Conservation (phyloP, 2,113 vertebrate species). For the Corvus hawaiiensis region DNA sequence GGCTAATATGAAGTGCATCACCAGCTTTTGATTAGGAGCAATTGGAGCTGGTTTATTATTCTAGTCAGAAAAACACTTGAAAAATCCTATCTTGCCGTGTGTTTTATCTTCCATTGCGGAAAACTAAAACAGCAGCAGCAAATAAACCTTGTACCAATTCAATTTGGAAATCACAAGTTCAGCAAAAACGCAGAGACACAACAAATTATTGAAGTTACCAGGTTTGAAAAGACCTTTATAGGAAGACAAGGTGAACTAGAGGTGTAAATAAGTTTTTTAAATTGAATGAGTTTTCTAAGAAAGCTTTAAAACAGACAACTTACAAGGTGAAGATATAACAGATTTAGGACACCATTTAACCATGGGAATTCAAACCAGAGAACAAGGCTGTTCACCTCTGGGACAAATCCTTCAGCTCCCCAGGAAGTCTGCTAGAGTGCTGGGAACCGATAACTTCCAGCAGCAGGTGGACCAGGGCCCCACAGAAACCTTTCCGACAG, state of each 20-base stretch:
- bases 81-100: not conserved
- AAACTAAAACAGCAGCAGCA: constrained; percentile 21
- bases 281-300: constrained; percentile 30
- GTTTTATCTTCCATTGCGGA: not conserved
- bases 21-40: not conserved
- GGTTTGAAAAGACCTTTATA: constrained; percentile 30
- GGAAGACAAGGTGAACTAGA: constrained; percentile 43
- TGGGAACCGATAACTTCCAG: not conserved
- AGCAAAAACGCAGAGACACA: constrained; percentile 34
- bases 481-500: not conserved
- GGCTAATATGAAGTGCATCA: not conserved
- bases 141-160: constrained; percentile 30
- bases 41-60: not conserved
- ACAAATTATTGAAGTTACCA: constrained; percentile 33
- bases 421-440: not conserved
- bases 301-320: not conserved
- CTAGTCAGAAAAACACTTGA: not conserved
- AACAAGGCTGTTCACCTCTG: not conserved
- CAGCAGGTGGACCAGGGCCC: not conserved
- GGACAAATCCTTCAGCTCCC: not conserved
- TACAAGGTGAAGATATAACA: not conserved
- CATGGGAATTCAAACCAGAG: not conserved
- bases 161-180: constrained; percentile 45
- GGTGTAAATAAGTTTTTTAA: constrained; percentile 35
- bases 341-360: not conserved